These are phyloP conservation scores for Dolichopus griseipennis DNA, from an alignment of 2,888 invertebrate genomes.

Conservation along the genomic window DNA sequence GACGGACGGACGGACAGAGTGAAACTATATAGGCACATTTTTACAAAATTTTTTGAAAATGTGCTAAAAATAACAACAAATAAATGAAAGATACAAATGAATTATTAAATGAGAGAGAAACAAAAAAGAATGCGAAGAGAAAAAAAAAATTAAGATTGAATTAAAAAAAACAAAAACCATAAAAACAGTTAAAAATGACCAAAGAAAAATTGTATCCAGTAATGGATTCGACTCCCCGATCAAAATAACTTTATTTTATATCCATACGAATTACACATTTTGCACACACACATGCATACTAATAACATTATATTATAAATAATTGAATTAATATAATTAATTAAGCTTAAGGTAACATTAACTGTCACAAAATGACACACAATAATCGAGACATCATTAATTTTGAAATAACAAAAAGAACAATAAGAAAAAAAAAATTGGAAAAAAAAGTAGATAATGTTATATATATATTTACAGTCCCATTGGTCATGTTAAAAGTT, in stretches of 20 bases:
- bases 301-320: too few relatives aligned
- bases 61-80: too few relatives aligned
- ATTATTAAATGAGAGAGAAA: background rate
- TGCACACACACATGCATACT: background rate
- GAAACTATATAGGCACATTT: too few relatives aligned
- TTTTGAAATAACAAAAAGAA: background rate
- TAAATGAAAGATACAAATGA: background rate
- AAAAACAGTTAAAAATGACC: background rate
- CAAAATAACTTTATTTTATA: background rate
- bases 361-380: conserved; percentile 7
- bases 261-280: too few relatives aligned
- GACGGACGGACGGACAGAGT: too few relatives aligned
- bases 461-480: too few relatives aligned
- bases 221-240: background rate
- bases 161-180: background rate
- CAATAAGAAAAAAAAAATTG: background rate
- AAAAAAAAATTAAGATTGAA: background rate
- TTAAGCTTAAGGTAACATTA: background rate
- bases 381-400: conserved; percentile 8
- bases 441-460: background rate
- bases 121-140: background rate
- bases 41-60: too few relatives aligned
- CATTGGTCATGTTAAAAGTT: too few relatives aligned
- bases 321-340: background rate
- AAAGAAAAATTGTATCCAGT: background rate